Evolutionary conservation across 2,888 invertebrate genomes (phyloP).

Genomic region (Orgyia antiqua): DNA sequence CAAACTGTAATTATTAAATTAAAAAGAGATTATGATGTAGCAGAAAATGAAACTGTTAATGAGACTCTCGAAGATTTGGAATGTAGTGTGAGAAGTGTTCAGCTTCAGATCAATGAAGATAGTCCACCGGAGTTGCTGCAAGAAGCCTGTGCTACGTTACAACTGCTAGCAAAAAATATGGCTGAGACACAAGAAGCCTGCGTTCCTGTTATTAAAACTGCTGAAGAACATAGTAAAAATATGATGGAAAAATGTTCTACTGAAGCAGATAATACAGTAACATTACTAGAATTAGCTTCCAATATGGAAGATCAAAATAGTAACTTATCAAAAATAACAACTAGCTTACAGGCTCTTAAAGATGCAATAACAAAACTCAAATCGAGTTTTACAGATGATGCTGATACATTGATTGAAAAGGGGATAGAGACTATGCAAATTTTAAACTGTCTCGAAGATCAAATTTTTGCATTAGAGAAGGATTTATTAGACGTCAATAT

Average conservation of each 20-base stretch:
- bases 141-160: slow-evolving; percentile 63
- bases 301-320: slow-evolving; percentile 40
- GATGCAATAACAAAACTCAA: slow-evolving; percentile 47
- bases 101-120: slow-evolving; percentile 63
- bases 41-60: slow-evolving; percentile 55
- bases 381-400: slow-evolving; percentile 37
- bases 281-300: slow-evolving; percentile 61
- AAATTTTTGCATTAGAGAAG: slow-evolving; percentile 56
- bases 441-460: slow-evolving; percentile 65
- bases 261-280: slow-evolving; percentile 47
- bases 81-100: slow-evolving; percentile 71
- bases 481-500: slow-evolving; percentile 38
- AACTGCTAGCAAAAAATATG: slow-evolving; percentile 52
- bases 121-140: slow-evolving; percentile 55
- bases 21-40: slow-evolving; percentile 55
- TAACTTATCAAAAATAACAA: slow-evolving; percentile 31
- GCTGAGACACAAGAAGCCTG: slow-evolving; percentile 38
- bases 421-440: slow-evolving; percentile 57
- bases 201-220: slow-evolving; percentile 18
- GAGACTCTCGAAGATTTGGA: slow-evolving; percentile 73
- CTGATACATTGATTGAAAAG: slow-evolving; percentile 56
- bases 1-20: slow-evolving; percentile 67
- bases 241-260: slow-evolving; percentile 42
- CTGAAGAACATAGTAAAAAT: slow-evolving; percentile 23
- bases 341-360: slow-evolving; percentile 37